Percentiles rank a stretch among this genome's conserved stretches.
phyloP scores from a whole-genome alignment of 2,888 invertebrate genomes.

The Hybos culiciformis region DNA sequence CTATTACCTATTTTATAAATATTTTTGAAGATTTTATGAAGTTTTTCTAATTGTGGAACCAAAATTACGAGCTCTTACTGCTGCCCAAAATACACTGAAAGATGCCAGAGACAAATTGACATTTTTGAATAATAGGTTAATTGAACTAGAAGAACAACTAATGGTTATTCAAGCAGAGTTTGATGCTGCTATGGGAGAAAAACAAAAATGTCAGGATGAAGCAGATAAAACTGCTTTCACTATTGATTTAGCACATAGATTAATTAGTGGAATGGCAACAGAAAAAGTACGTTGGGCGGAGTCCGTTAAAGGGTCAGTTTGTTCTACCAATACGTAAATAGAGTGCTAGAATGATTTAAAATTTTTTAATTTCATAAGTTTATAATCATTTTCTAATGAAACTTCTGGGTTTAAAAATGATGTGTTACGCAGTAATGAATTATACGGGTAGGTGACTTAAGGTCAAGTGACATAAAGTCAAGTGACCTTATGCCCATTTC shows the following conservation, averaged over 20 bases:
- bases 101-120: conserved; percentile 67
- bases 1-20: conserved; percentile 33
- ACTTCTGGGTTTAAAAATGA: no score
- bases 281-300: conserved; percentile 78
- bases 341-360: background rate
- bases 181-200: conserved; percentile 72
- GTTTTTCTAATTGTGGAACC: conserved; percentile 88
- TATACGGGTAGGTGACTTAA: no score
- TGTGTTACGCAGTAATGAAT: no score
- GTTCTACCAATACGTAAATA: background rate
- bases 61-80: conserved; percentile 69
- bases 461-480: no score
- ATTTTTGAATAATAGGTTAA: conserved; percentile 58
- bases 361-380: conserved; percentile 1
- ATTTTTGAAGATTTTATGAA: conserved; percentile 77
- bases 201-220: conserved; percentile 82
- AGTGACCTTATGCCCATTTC: no score
- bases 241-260: conserved; percentile 80
- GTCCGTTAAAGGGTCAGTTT: conserved; percentile 40
- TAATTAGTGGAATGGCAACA: conserved; percentile 84
- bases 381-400: no score
- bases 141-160: conserved; percentile 59
- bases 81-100: conserved; percentile 70
- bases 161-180: conserved; percentile 65
- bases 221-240: conserved; percentile 80